Conservation (phyloP, 2,888 invertebrate species). For the Watsonalla cultraria region DNA sequence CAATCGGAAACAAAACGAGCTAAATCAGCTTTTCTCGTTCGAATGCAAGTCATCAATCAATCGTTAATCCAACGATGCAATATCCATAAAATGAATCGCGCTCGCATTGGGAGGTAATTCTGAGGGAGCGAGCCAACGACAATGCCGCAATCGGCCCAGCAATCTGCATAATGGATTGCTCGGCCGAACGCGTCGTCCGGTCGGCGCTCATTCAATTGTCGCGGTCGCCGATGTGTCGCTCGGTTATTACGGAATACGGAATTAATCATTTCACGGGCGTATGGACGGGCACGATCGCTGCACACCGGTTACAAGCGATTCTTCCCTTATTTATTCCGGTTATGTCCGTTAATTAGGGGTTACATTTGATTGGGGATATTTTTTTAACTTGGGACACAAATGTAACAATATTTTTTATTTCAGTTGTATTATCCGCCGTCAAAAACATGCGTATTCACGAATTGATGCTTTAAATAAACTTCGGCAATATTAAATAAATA, state of each 20-base stretch:
- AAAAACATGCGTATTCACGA: too few relatives aligned
- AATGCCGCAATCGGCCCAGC: conserved; percentile 75
- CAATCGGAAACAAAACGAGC: conserved; percentile 32
- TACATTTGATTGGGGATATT: not conserved
- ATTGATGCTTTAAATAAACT: too few relatives aligned
- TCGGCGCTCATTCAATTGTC: conserved; percentile 74
- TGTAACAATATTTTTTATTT: not conserved
- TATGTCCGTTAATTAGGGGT: not conserved
- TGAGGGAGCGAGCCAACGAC: conserved; percentile 60
- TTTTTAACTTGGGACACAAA: not conserved
- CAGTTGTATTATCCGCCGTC: too few relatives aligned
- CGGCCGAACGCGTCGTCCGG: conserved; percentile 68
- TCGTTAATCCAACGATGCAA: conserved; percentile 64
- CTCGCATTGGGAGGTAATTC: conserved; percentile 49
- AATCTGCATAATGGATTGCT: conserved; percentile 78
- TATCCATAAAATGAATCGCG: conserved; percentile 57
- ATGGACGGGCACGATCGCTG: conserved; percentile 9
- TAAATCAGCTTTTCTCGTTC: conserved; percentile 42
- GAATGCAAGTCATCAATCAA: conserved; percentile 61
- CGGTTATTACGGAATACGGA: conserved; percentile 69
- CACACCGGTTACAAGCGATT: conserved; percentile 11
- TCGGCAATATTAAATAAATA: too few relatives aligned
- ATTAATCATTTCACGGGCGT: conserved; percentile 61
- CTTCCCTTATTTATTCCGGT: conserved; percentile 13
- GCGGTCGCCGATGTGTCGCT: conserved; percentile 67